Conservation (phyloP, 92 coral and sea anemone genomes). For the Zoanthus sociatus region DNA sequence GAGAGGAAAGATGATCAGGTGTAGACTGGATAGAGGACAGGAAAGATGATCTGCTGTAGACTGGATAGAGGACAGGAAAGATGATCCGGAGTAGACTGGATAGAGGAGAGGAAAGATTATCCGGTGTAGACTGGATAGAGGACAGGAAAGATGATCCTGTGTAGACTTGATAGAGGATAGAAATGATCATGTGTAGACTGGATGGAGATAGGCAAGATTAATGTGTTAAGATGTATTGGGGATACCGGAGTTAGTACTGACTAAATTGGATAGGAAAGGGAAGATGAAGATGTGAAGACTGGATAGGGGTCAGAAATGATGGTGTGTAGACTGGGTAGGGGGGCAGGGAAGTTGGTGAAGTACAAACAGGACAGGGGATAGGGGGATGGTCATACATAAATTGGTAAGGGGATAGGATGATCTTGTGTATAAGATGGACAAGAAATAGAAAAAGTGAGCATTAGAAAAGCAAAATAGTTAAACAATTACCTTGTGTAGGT, state of each 20-base stretch:
- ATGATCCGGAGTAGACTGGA: not conserved
- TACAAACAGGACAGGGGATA: no score
- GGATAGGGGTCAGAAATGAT: not conserved
- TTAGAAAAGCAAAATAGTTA: not conserved
- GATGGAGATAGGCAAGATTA: not conserved
- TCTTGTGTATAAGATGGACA: no score
- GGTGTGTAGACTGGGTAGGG: not conserved
- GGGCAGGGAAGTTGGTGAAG: not conserved
- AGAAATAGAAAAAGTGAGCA: not conserved
- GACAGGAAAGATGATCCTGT: no score
- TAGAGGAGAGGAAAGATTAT: not conserved
- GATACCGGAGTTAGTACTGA: not conserved
- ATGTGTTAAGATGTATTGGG: not conserved
- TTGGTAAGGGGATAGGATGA: no score
- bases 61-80: no score
- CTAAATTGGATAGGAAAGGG: not conserved
- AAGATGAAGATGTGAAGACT: not conserved
- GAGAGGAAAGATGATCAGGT: not conserved
- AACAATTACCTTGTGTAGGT: slow-evolving; percentile 73
- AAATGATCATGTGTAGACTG: no score
- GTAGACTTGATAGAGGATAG: not conserved
- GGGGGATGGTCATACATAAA: no score
- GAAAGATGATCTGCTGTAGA: not conserved
- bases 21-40: not conserved
- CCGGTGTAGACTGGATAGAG: not conserved